Base-by-base conservation (phyloP, 2,888 invertebrate species). In the Globia sparganii region DNA sequence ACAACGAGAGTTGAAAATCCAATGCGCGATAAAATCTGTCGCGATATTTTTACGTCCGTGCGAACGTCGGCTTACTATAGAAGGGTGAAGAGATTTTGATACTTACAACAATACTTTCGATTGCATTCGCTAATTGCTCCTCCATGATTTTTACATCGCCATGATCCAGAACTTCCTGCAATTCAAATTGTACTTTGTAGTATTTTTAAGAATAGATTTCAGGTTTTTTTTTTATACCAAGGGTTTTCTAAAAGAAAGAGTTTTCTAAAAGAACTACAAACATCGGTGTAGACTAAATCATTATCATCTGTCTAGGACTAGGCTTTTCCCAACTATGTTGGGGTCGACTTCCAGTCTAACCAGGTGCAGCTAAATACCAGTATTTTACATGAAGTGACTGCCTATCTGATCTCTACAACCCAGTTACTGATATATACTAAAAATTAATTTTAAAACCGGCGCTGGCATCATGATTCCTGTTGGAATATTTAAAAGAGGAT, bases 61-160 rank as follows among this genome's bases (percentile, higher is more conserved):
- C 21, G 49, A 49, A 37, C 37, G 37, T 37, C 37, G 37, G 37
- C 11, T 40, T 40, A 40, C 1, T 34, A 34, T 34, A 40, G 40
- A 40, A 40, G 4, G 0, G 5, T 43, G 4, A 31, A 4, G 1
- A 46, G 21, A 11, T 28, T 4, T n/a, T 6, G 15, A 75, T 91
- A 96, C 96, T 96, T 85, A 96, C 96, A 94, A 96, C 96, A 94
- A 96, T 96, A 95, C 96, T 96, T 93, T 96, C 96, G 82, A 96
- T 96, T 89, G 96, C 96, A 90, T 95, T 96, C 86, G 96, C 96
- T 91, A 96, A 91, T 89, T 96, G 96, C 88, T 96, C 96, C 90
- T 96, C 96, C 96, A 96, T 96, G 80, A 96, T 96, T 90, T 96
- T 96, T 78, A 96, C 96, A 89, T 96, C 96, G 70, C 96, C 95